These are phyloP conservation scores for Macrosiphum euphorbiae DNA, from an alignment of 2,888 invertebrate species.

Conservation along the genomic window DNA sequence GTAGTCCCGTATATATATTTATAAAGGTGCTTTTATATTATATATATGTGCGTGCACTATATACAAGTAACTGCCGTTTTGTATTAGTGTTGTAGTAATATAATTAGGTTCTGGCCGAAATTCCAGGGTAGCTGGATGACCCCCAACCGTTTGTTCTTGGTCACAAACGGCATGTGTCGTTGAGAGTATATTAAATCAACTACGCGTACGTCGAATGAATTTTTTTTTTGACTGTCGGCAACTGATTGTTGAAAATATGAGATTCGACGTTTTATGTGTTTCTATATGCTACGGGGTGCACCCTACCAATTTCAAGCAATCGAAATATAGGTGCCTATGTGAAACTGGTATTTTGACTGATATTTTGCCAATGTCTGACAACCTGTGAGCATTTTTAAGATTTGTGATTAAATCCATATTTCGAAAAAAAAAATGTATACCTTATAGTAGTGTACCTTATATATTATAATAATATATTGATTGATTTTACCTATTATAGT, in stretches of 20 bases:
- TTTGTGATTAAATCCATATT: not conserved
- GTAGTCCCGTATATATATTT: not conserved
- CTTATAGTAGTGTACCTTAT: too few species aligned
- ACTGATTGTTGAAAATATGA: not conserved
- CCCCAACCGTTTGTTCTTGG: not conserved
- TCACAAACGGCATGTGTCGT: not conserved
- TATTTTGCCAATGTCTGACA: not conserved
- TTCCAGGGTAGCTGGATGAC: not conserved
- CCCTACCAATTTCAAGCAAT: not conserved
- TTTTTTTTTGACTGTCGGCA: not conserved
- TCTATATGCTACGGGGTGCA: not conserved
- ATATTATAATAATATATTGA: too few species aligned
- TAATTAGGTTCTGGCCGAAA: not conserved
- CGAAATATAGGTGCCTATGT: not conserved
- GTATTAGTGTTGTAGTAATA: not conserved
- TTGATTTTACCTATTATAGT: not conserved
- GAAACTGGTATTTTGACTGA: not conserved
- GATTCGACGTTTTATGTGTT: not conserved
- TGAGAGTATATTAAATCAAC: not conserved
- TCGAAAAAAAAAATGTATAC: not conserved
- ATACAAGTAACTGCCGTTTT: not conserved
- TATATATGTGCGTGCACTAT: not conserved
- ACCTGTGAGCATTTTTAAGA: not conserved
- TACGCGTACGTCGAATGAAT: not conserved
- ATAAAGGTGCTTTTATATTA: not conserved